Conservation (phyloP, 2,888 invertebrate species). For the Arrhopalites spinosus region DNA sequence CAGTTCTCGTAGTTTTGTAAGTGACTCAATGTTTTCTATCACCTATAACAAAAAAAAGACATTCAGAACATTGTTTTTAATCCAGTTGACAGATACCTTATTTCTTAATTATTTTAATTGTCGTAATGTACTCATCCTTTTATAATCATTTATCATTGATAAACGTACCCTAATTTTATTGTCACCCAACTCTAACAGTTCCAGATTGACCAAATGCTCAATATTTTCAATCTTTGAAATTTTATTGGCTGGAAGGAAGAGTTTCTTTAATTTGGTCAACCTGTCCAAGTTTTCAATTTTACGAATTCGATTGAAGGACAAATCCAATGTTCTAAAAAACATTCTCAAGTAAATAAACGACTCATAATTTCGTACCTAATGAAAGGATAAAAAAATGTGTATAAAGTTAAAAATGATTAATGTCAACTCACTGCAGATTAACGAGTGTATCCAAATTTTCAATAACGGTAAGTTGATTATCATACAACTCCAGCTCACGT, state of each 20-base stretch:
- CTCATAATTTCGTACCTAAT: too few relatives aligned
- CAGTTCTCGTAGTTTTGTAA: constrained; percentile 75
- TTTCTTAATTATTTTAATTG: too few relatives aligned
- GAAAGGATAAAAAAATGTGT: background rate
- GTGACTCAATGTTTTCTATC: constrained; percentile 81
- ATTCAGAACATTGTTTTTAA: background rate
- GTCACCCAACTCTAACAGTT: constrained; percentile 90
- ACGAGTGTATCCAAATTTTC: constrained; percentile 85
- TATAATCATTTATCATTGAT: too few relatives aligned
- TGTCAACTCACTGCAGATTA: constrained; percentile 79
- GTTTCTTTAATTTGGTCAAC: constrained; percentile 75
- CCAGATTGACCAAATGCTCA: constrained; percentile 76
- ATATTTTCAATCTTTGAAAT: constrained; percentile 85
- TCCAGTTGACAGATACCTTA: constrained; percentile 1
- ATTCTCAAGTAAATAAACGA: constrained; percentile 29
- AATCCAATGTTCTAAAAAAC: constrained; percentile 77
- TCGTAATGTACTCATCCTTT: too few relatives aligned
- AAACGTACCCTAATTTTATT: constrained; percentile 88
- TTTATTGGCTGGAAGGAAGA: constrained; percentile 89
- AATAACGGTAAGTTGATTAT: constrained; percentile 92
- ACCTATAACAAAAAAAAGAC: constrained; percentile 63
- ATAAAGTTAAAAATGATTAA: background rate
- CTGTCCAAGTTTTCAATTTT: constrained; percentile 81
- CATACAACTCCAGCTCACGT: constrained; percentile 89
- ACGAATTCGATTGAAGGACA: constrained; percentile 92